Evolutionary conservation across 2,888 invertebrate genomes (phyloP), one percentile per base, ranked within the genome.

Genomic region (Diarsia rubi): DNA sequence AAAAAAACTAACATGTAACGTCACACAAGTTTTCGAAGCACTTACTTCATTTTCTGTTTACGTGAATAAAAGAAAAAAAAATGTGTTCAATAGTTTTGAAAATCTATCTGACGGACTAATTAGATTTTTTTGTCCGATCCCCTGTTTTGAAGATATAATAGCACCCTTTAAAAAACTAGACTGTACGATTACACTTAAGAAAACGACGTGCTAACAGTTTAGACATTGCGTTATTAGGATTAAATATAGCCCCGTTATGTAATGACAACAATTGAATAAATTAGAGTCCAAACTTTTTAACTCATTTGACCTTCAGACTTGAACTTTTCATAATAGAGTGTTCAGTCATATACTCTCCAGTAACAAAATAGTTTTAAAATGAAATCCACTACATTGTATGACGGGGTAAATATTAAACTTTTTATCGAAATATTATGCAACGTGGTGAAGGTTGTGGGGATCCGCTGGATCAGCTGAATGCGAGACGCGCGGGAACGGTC

Each of bases 291-390:
- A 44, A 45, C 60, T 67, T 27, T 72, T 37, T 42, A 70, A 81
- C 62, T 67, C 65, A 60, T 73, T 78, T 75, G 70, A 72, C 77
- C 60, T 63, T 54, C 45, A 79, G 68, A 77, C 66, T 59, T 64
- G 14, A 76, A 70, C 11, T 52, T 65, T 66, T 75, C 44, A 64
- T 79, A 16, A 37, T 14, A 24, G 27, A 64, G 14, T 19, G 44
- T 62, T 64, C 24, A 66, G n/a, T 54, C 60, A 54, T 21, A 12
- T 52, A 24, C 27, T 57, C 19, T 59, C 59, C 37, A 47, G n/a
- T 63, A 47, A 62, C 66, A 63, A 62, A 24, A 31, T 16, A 65
- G 14, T 69, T 64, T 64, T 31, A 64, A 65, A 67, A 24, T 57
- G 1, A n/a, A 27, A 27, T 57, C 14, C 62, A 54, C 14, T 62